A percentile compares a stretch with the other conserved stretches of the same genome.
These are phyloP conservation scores for Thyatira batis DNA, from an alignment of 2,888 invertebrate genomes.

Conservation along the genomic window DNA sequence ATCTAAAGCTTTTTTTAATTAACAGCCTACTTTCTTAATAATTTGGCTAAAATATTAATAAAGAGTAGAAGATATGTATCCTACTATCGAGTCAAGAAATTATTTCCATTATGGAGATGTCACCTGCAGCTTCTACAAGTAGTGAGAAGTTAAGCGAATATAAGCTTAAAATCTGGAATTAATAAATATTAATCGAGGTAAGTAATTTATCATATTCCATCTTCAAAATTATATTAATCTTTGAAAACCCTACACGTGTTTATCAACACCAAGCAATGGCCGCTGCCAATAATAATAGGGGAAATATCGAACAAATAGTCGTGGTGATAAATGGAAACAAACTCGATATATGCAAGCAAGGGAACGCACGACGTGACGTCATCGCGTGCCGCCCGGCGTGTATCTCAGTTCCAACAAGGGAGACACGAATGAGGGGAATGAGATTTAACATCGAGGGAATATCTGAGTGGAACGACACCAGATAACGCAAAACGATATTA, in stretches of 20 bases:
- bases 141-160: too few species aligned
- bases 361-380: constrained; percentile 25
- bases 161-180: too few species aligned
- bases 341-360: constrained; percentile 21
- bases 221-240: constrained; percentile 14
- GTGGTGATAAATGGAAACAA: constrained; percentile 17
- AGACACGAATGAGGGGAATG: constrained; percentile 21
- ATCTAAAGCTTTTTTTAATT: too few species aligned
- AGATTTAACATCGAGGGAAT: neutral
- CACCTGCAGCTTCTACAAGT: too few species aligned
- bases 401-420: constrained; percentile 23
- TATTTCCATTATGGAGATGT: too few species aligned
- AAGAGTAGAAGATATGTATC: too few species aligned
- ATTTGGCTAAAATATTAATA: too few species aligned
- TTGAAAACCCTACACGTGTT: constrained; percentile 7
- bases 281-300: neutral
- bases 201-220: neutral
- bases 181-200: too few species aligned
- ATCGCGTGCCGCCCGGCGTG: constrained; percentile 12
- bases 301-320: neutral
- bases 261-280: neutral
- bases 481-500: constrained; percentile 20
- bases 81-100: too few species aligned
- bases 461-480: constrained; percentile 11
- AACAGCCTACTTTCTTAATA: too few species aligned